These are phyloP conservation scores for western clawed frog (Xenopus tropicalis) DNA, from an alignment of 2,113 vertebrate genomes.

Conservation along the genomic window DNA sequence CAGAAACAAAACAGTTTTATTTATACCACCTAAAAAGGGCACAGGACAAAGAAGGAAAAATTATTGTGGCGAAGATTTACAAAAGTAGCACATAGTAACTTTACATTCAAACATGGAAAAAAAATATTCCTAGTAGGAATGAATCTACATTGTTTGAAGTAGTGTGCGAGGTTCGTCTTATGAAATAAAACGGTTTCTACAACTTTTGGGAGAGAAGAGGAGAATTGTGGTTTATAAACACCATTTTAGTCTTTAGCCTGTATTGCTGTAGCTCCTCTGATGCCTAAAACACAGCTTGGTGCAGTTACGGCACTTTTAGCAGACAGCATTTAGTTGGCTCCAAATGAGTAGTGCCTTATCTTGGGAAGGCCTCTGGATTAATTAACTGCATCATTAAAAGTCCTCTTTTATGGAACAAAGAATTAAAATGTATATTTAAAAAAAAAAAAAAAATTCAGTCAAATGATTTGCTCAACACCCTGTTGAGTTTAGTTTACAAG, in stretches of 20 bases:
- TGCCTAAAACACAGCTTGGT: not conserved
- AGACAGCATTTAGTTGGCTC: not conserved
- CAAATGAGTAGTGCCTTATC: not conserved
- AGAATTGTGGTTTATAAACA: slow-evolving; percentile 4
- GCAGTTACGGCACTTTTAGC: not conserved
- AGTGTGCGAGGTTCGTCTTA: not conserved
- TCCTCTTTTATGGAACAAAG: slow-evolving; percentile 57
- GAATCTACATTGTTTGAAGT: slow-evolving; percentile 1
- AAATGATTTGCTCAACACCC: slow-evolving; percentile 48
- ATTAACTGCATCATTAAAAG: slow-evolving; percentile 75
- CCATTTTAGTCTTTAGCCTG: not conserved
- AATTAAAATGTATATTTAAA: slow-evolving; percentile 62
- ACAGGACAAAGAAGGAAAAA: slow-evolving; percentile 11
- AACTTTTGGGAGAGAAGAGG: not conserved
- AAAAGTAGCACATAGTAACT: slow-evolving; percentile 26
- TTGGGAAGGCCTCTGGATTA: slow-evolving; percentile 61
- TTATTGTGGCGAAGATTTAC: slow-evolving; percentile 16
- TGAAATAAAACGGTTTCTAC: slow-evolving; percentile 25
- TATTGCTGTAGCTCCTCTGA: not conserved
- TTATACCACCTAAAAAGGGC: slow-evolving; percentile 33
- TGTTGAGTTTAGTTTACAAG: slow-evolving; percentile 60
- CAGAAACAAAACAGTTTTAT: slow-evolving; percentile 18
- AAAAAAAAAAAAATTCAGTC: slow-evolving; percentile 60
- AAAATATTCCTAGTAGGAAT: not conserved
- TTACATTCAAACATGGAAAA: not conserved